Evolutionary conservation across 1,140 invertebrate species (phyloP).

Genomic region (Drosophila malerkotliana): DNA sequence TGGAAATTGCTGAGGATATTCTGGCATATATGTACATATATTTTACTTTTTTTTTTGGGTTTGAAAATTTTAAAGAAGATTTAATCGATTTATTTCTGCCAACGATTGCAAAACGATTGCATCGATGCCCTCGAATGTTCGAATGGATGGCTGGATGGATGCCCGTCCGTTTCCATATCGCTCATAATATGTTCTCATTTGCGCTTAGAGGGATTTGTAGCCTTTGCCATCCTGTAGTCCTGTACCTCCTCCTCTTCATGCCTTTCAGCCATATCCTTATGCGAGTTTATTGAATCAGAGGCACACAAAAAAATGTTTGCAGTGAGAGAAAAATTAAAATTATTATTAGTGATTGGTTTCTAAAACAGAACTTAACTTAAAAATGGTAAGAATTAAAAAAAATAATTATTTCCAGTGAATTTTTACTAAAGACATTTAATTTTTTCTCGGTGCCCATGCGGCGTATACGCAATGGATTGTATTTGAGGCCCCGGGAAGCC

Average conservation of each 20-base stretch:
- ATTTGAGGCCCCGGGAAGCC: slow-evolving; percentile 12
- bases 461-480: slow-evolving; percentile 15
- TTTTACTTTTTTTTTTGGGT: too few species aligned
- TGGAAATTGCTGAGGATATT: slow-evolving; percentile 32
- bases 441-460: slow-evolving; percentile 3
- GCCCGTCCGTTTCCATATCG: slow-evolving; percentile 6
- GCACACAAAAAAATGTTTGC: not conserved
- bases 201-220: slow-evolving; percentile 22
- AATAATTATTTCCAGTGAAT: not conserved
- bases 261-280: not conserved
- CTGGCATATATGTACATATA: not conserved
- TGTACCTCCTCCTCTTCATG: too few species aligned
- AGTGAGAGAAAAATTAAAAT: too few species aligned
- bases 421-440: not conserved
- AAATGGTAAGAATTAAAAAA: too few species aligned
- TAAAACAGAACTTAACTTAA: too few species aligned
- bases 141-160: slow-evolving; percentile 4
- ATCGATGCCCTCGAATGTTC: not conserved
- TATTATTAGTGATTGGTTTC: too few species aligned
- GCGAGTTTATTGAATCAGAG: slow-evolving; percentile 11
- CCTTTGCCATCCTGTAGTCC: not conserved
- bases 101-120: slow-evolving; percentile 15
- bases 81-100: slow-evolving; percentile 41
- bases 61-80: slow-evolving; percentile 16
- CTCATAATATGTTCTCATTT: slow-evolving; percentile 18